Evolutionary conservation across 2,888 invertebrate genomes (phyloP).

Genomic region (Hypsopygia costalis): DNA sequence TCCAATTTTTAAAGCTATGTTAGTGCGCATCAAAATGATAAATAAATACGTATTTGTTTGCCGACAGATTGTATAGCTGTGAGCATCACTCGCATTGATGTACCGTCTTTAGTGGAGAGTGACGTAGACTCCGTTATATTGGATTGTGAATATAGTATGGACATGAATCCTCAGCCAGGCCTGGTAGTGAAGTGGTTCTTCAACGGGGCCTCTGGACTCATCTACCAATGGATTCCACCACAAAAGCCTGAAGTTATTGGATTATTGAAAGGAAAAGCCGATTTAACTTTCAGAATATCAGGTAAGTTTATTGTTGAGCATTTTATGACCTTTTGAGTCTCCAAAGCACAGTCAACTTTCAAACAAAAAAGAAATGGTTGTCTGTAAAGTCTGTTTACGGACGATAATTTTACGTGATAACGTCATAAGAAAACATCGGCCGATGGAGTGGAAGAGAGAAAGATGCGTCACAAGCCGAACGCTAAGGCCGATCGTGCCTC

Average conservation of each 20-base stretch:
- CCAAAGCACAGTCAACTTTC: too few species aligned
- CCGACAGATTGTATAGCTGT: constrained; percentile 67
- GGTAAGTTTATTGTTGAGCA: constrained; percentile 38
- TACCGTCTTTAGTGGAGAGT: constrained; percentile 59
- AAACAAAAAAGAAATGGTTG: too few species aligned
- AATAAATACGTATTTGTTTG: too few species aligned
- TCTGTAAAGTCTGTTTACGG: too few species aligned
- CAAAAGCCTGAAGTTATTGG: constrained; percentile 67
- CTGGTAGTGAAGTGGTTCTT: constrained; percentile 76
- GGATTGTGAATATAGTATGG: constrained; percentile 55
- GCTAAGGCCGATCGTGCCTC: too few species aligned
- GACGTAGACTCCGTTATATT: constrained; percentile 55
- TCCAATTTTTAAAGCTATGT: too few species aligned
- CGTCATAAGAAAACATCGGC: too few species aligned
- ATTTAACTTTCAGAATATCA: constrained; percentile 60
- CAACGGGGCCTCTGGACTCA: constrained; percentile 63
- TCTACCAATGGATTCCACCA: constrained; percentile 76
- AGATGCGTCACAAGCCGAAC: too few species aligned
- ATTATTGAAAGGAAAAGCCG: constrained; percentile 68
- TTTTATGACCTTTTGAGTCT: too few species aligned
- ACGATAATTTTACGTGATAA: too few species aligned
- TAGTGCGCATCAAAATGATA: too few species aligned
- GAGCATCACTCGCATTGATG: constrained; percentile 64
- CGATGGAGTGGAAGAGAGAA: too few species aligned
- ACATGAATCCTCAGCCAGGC: constrained; percentile 41